These are phyloP conservation scores for Trogon melanurus DNA, from an alignment of 2,113 vertebrate species.

Conservation along the genomic window DNA sequence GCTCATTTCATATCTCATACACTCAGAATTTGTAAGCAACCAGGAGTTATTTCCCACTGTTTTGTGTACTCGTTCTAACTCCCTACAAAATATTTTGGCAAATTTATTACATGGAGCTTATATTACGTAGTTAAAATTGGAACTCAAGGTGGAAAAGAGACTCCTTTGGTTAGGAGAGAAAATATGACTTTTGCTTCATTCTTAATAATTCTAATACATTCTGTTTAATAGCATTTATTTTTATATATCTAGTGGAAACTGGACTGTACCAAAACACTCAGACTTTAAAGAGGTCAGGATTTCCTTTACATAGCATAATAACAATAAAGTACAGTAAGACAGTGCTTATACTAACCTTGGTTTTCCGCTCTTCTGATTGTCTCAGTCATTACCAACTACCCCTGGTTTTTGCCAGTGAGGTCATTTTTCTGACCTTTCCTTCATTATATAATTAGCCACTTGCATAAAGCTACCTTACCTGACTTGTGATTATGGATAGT, in stretches of 20 bases:
- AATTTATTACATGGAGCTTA: neutral
- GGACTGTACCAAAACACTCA: neutral
- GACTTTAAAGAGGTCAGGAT: neutral
- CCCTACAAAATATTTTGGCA: neutral
- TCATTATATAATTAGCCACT: neutral
- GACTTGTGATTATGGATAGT: neutral
- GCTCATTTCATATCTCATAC: neutral
- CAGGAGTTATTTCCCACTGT: neutral
- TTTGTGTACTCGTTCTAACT: neutral
- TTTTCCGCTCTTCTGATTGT: neutral
- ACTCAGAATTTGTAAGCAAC: slow-evolving; percentile 7
- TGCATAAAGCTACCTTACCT: neutral
- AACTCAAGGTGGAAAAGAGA: neutral
- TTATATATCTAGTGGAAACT: neutral
- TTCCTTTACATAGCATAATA: neutral
- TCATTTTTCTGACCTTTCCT: neutral
- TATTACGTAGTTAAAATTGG: neutral
- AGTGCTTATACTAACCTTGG: neutral
- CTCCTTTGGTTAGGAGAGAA: neutral
- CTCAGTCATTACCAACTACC: neutral
- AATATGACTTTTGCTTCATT: neutral
- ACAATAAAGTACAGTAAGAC: neutral
- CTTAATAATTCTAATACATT: neutral
- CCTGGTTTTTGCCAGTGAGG: neutral
- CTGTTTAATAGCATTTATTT: neutral